Base-by-base conservation (phyloP, 2,113 vertebrate genomes). In the Lichenostomus cassidix region DNA sequence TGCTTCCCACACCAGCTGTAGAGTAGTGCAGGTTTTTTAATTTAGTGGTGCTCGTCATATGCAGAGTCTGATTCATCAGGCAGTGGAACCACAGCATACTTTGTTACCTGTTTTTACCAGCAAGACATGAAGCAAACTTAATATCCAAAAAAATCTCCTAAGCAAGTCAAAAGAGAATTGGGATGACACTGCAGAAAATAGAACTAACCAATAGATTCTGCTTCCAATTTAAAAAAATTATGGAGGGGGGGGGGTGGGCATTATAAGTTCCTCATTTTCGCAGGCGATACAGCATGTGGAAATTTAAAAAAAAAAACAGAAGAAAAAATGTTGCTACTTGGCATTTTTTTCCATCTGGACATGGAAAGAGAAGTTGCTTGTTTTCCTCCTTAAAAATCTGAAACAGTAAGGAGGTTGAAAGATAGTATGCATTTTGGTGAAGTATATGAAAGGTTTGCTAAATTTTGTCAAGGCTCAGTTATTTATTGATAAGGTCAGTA, bases 231-330 rank as follows among this genome's bases (percentile, higher is more conserved):
- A 29, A 73, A 90, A 73, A 16, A 53, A n/a, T 53, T 53, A 16
- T 2, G 17, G 7, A n/a, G 13, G 24, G 11, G 6, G 12, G 11
- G 6, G 24, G 11, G 6, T 11, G 11, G 6, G 12, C 12, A n/a
- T 63, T 21, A 27, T 1, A 74, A 83, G 46, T 56, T 91, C 25
- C 37, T 87, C 15, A 47, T 28, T 80, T 87, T 73, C 23, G 3
- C 24, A 29, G 82, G 78, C 74, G 14, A 27, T 81, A 13, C 46
- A 73, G 35, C 49, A 42, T 59, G 58, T 52, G 47, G 19, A 55
- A 78, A 55, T 81, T 81, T 16, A 90, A 82, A 63, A 90, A 82
- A 63, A 90, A 53, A 42, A 49, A 52, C 35, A 56, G 71, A 69
- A 58, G 59, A 47, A 62, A 91, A 82, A 77, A 20, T 12, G 4